Conservation (phyloP, 2,797 vertebrate genomes). For the Acanthurus tractus region DNA sequence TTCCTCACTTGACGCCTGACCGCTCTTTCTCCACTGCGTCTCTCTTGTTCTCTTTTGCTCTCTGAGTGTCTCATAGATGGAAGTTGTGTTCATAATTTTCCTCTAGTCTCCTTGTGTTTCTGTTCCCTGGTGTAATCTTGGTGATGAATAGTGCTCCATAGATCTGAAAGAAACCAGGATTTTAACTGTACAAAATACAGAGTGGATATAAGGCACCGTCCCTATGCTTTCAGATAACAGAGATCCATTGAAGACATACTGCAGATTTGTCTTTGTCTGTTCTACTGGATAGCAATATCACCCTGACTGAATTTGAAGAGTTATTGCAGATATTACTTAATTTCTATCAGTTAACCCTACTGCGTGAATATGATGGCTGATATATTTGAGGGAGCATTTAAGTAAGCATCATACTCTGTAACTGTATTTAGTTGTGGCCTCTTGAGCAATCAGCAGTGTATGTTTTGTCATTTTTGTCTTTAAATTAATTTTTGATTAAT, state of each 20-base stretch:
- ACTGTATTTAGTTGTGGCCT: no score
- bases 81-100: constrained; percentile 37
- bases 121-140: constrained; percentile 33
- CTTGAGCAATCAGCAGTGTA: no score
- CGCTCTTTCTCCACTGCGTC: background rate
- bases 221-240: constrained; percentile 33
- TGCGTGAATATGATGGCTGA: background rate
- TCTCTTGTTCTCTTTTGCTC: constrained; percentile 1
- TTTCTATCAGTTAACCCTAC: no score
- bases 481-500: background rate
- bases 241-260: constrained; percentile 23
- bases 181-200: constrained; percentile 45
- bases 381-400: constrained; percentile 1
- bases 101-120: constrained; percentile 23
- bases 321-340: background rate
- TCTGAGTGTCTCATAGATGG: constrained; percentile 18
- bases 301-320: constrained; percentile 1
- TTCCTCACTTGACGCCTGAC: background rate
- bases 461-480: background rate
- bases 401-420: background rate
- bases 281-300: constrained; percentile 15
- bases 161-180: constrained; percentile 50
- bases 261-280: constrained; percentile 11
- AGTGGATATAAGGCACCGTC: constrained; percentile 39
- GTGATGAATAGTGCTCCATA: constrained; percentile 45